These are phyloP conservation scores for Coilia nasus DNA, from an alignment of 2,797 vertebrate species.

Conservation along the genomic window DNA sequence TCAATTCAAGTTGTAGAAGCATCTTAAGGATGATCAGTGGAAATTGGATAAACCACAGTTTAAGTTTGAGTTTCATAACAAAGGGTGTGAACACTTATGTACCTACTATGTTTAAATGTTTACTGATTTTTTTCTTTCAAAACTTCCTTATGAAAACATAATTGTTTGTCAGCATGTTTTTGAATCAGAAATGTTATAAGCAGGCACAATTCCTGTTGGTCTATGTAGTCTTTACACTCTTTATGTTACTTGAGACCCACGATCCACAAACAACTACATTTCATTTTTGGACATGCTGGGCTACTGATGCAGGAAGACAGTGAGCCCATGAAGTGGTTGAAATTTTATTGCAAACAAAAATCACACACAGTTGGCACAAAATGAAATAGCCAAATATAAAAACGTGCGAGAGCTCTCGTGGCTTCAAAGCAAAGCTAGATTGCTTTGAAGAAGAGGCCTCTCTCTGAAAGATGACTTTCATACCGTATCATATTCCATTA, in stretches of 20 bases:
- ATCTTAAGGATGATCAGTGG: too few species aligned
- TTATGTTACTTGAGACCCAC: background rate
- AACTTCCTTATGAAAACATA: too few species aligned
- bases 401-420: background rate
- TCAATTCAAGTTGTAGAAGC: too few species aligned
- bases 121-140: too few species aligned
- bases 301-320: background rate
- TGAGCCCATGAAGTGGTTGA: background rate
- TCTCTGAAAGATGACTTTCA: conserved; percentile 1
- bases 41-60: too few species aligned
- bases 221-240: background rate
- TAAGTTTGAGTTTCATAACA: too few species aligned
- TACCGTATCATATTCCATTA: background rate
- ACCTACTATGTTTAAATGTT: too few species aligned
- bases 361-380: conserved; percentile 9
- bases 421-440: background rate
- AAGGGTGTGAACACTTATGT: too few species aligned
- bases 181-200: background rate
- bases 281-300: background rate
- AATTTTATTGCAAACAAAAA: conserved; percentile 15
- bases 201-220: background rate
- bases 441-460: background rate
- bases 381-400: background rate
- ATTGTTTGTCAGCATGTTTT: too few species aligned
- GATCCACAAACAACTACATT: background rate